A percentile compares a stretch with the other conserved stretches of the same genome.
These are phyloP conservation scores for Staurois parvus DNA, from an alignment of 2,797 vertebrate species.

Conservation along the genomic window DNA sequence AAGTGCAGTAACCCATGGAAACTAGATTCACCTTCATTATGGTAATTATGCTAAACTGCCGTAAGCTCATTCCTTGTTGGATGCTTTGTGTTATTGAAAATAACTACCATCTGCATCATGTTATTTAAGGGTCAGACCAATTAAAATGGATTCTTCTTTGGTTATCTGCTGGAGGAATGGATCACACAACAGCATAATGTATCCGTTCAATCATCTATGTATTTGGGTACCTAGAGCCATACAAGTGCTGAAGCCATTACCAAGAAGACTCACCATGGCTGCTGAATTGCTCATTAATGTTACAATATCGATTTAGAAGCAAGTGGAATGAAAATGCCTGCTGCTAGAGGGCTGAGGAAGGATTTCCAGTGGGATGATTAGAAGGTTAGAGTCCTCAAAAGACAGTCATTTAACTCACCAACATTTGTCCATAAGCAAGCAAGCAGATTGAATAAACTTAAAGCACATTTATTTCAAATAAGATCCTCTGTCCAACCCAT, in stretches of 20 bases:
- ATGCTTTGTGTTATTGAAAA: background rate
- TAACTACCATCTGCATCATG: too few species aligned
- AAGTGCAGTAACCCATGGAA: background rate
- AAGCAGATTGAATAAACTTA: background rate
- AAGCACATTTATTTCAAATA: too few species aligned
- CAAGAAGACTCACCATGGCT: background rate
- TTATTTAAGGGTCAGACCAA: too few species aligned
- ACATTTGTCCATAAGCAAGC: background rate
- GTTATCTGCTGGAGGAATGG: background rate
- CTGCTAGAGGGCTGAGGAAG: too few species aligned
- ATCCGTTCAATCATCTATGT: background rate
- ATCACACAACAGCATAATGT: background rate
- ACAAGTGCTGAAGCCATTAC: background rate
- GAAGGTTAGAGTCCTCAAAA: background rate
- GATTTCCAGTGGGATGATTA: background rate
- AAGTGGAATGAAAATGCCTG: background rate
- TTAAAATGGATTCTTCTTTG: too few species aligned
- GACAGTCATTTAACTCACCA: too few species aligned
- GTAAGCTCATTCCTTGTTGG: background rate
- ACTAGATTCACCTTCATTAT: constrained; percentile 1
- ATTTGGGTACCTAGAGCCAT: background rate
- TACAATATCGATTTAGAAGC: background rate
- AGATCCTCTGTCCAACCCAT: too few species aligned
- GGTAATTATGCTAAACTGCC: background rate
- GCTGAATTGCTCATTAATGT: background rate